Evolutionary conservation across 1,140 invertebrate genomes (phyloP).

Genomic region (Sminthurides bifidus): DNA sequence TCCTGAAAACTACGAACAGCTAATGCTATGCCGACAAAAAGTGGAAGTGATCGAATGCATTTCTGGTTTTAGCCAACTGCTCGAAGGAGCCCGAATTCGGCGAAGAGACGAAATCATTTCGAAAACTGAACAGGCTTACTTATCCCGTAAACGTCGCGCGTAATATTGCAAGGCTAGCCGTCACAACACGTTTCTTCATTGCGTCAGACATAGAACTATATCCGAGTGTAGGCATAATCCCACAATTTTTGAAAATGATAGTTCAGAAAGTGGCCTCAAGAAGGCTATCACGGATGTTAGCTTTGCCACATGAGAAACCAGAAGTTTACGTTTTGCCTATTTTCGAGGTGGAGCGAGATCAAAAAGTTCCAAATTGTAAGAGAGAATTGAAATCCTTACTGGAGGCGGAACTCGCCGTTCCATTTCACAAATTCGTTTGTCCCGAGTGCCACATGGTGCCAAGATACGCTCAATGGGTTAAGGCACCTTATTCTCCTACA

Average conservation of each 20-base stretch:
- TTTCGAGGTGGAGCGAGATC: conserved; percentile 38
- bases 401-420: conserved; percentile 33
- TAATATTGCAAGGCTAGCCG: conserved; percentile 34
- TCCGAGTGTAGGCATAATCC: conserved; percentile 28
- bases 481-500: background rate
- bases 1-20: too few relatives aligned
- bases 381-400: conserved; percentile 33
- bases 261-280: conserved; percentile 1
- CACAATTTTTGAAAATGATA: conserved; percentile 28
- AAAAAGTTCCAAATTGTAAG: conserved; percentile 34
- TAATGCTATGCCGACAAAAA: too few relatives aligned
- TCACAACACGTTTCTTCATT: conserved; percentile 39
- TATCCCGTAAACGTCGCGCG: conserved; percentile 26
- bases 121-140: background rate
- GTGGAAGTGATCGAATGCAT: too few relatives aligned
- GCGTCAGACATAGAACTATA: conserved; percentile 37
- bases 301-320: conserved; percentile 7
- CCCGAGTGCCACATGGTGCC: conserved; percentile 38
- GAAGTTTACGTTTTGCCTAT: conserved; percentile 37
- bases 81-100: background rate
- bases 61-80: conserved; percentile 7
- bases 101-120: conserved; percentile 10
- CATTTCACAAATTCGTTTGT: conserved; percentile 39
- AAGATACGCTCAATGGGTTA: conserved; percentile 32
- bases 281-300: background rate